These are phyloP conservation scores for Habroteleia sp. DNA, from an alignment of 2,888 invertebrate genomes.

Conservation along the genomic window DNA sequence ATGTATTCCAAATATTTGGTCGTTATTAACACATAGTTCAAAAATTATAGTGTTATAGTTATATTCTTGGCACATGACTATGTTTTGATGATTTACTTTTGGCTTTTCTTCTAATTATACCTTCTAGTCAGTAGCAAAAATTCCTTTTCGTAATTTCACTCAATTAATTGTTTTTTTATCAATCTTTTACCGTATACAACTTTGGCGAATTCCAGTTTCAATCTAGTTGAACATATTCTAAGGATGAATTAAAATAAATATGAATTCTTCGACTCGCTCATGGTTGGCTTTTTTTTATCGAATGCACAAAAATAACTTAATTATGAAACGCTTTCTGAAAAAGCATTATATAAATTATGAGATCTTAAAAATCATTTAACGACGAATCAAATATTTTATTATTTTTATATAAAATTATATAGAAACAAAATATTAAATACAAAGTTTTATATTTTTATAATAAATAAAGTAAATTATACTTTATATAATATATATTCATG, in stretches of 20 bases:
- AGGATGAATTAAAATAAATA: conserved; percentile 27
- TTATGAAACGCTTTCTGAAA: conserved; percentile 40
- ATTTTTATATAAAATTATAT: not conserved
- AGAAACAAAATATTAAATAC: too few species aligned
- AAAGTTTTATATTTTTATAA: not conserved
- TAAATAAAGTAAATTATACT: not conserved
- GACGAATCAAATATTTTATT: not conserved
- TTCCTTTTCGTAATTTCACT: conserved; percentile 43
- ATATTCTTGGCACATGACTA: conserved; percentile 59
- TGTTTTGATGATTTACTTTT: conserved; percentile 63
- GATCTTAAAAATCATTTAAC: not conserved
- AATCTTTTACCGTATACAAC: conserved; percentile 8
- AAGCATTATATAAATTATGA: conserved; percentile 23
- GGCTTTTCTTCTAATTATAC: conserved; percentile 63
- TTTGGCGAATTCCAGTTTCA: not conserved
- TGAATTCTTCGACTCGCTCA: conserved; percentile 13
- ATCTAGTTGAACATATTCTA: conserved; percentile 14
- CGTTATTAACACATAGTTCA: conserved; percentile 3
- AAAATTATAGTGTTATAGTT: conserved; percentile 45
- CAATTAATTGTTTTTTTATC: conserved; percentile 33
- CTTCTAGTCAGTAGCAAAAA: conserved; percentile 32
- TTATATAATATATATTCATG: conserved; percentile 4
- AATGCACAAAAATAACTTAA: conserved; percentile 47
- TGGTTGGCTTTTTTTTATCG: conserved; percentile 9
- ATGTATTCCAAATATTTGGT: too few species aligned